Percentiles rank a stretch among this genome's conserved stretches.
Conservation (phyloP, 2,113 vertebrate species). For the Anolis sagrei region DNA sequence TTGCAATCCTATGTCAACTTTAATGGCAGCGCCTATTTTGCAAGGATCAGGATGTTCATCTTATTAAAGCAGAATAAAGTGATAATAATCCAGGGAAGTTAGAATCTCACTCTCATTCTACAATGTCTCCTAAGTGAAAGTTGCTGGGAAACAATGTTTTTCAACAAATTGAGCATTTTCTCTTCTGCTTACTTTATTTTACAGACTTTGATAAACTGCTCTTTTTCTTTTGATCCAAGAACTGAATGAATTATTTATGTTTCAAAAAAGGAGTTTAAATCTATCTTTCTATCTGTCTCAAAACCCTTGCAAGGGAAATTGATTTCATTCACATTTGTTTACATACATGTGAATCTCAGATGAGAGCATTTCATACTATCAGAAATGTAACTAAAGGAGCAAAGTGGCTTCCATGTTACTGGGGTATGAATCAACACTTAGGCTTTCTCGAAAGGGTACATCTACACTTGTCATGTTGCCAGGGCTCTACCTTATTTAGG, state of each 20-base stretch:
- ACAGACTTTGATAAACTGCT: constrained; percentile 32
- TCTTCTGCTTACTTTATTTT: neutral
- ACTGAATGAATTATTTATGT: constrained; percentile 34
- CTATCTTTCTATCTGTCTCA: neutral
- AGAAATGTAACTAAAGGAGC: constrained; percentile 10
- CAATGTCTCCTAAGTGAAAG: neutral
- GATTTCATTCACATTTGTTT: neutral
- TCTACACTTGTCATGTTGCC: too few species aligned
- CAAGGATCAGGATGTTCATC: neutral
- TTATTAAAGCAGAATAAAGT: neutral
- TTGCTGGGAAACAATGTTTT: neutral
- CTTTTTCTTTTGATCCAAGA: constrained; percentile 27
- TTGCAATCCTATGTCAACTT: neutral
- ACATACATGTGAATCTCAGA: neutral
- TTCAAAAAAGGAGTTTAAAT: constrained; percentile 3
- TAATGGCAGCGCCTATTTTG: neutral
- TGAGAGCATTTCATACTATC: constrained; percentile 22
- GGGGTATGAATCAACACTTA: too few species aligned
- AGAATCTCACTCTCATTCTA: neutral
- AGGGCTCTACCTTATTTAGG: too few species aligned
- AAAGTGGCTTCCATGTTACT: too few species aligned
- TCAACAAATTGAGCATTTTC: neutral
- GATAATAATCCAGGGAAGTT: neutral
- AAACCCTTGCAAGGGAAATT: constrained; percentile 1
- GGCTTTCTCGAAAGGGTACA: too few species aligned